phyloP scores from a whole-genome alignment of 2,888 invertebrate species.

The Protonemura montana region DNA sequence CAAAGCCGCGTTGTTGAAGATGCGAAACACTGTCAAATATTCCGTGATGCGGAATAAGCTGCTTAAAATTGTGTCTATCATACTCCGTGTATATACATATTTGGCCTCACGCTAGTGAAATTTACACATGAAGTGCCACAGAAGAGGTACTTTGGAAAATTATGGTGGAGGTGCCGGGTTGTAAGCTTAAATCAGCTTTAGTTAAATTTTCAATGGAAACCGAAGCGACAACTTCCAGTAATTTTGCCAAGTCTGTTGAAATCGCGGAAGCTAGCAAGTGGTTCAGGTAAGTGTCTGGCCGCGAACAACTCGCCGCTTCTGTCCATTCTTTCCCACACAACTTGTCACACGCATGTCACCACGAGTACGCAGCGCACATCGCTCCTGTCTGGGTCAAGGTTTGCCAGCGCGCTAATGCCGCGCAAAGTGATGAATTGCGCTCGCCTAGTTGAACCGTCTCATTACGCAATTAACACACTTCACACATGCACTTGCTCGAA shows the following conservation, averaged over 20 bases:
- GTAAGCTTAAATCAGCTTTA: too few relatives aligned
- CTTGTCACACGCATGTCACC: conserved; percentile 16
- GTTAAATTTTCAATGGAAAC: background rate
- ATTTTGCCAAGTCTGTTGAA: background rate
- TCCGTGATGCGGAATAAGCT: background rate
- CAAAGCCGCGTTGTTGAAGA: background rate
- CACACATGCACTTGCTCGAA: background rate
- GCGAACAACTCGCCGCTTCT: background rate
- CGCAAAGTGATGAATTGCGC: conserved; percentile 39
- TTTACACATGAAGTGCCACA: background rate
- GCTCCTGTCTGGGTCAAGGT: conserved; percentile 23
- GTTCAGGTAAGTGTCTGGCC: background rate
- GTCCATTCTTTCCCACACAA: conserved; percentile 27
- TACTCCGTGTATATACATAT: background rate
- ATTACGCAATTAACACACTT: conserved; percentile 18
- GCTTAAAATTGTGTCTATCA: background rate
- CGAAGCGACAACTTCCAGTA: too few relatives aligned
- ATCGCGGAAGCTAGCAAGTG: background rate
- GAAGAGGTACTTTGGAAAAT: background rate
- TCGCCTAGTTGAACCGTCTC: conserved; percentile 16
- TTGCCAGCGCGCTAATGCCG: background rate
- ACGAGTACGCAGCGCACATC: too few relatives aligned
- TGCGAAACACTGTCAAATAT: background rate
- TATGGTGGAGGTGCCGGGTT: background rate
- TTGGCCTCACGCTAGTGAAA: too few relatives aligned